Conservation (phyloP, 2,888 invertebrate species). For the Heliothis peltigera region DNA sequence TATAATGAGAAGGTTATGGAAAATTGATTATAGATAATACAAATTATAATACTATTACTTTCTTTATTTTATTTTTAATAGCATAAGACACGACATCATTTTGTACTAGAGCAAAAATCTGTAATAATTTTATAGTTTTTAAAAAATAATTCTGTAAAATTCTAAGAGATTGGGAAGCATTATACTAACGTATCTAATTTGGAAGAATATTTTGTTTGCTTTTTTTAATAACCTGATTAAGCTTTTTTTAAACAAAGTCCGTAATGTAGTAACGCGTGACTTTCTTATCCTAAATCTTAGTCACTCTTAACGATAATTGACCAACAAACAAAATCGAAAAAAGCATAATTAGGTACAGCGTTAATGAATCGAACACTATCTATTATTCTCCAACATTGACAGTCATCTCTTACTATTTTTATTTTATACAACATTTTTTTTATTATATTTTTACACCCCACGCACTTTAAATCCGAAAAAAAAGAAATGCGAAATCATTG, state of each 20-base stretch:
- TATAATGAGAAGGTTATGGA: constrained; percentile 45
- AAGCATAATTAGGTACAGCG: constrained; percentile 83
- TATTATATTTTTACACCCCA: constrained; percentile 78
- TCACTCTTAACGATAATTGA: constrained; percentile 78
- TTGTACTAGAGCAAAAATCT: constrained; percentile 81
- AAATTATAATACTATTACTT: constrained; percentile 50
- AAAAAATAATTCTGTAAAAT: constrained; percentile 41
- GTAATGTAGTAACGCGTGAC: constrained; percentile 46
- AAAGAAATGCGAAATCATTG: constrained; percentile 55
- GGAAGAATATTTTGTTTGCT: constrained; percentile 32
- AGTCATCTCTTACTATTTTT: constrained; percentile 81
- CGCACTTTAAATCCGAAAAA: constrained; percentile 75
- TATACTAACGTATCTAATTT: constrained; percentile 34
- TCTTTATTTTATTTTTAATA: constrained; percentile 46
- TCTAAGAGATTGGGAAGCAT: constrained; percentile 45
- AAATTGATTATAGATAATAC: constrained; percentile 39
- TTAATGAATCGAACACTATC: constrained; percentile 76
- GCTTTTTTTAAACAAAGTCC: constrained; percentile 50
- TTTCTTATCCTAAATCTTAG: constrained; percentile 68
- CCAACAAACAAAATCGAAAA: constrained; percentile 74
- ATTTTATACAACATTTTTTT: constrained; percentile 82
- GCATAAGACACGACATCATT: constrained; percentile 79
- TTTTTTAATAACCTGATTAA: constrained; percentile 29
- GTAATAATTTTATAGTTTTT: constrained; percentile 43
- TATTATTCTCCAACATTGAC: constrained; percentile 76